These are phyloP conservation scores for Nomada flava DNA, from an alignment of 2,888 invertebrate species.

Conservation along the genomic window DNA sequence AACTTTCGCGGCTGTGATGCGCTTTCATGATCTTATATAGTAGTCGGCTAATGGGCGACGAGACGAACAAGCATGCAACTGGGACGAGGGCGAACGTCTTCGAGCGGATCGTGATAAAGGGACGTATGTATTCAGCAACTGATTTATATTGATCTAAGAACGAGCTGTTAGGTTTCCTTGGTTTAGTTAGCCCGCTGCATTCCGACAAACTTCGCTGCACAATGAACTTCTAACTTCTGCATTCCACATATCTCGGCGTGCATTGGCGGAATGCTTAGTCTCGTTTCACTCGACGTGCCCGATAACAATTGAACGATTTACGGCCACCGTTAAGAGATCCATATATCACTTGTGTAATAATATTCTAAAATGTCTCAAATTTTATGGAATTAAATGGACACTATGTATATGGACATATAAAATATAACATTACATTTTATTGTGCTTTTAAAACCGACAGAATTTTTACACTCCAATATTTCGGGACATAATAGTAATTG, in stretches of 20 bases:
- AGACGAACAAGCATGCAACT: constrained; percentile 52
- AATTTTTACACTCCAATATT: too few species aligned
- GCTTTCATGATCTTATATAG: constrained; percentile 72
- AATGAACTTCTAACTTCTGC: neutral
- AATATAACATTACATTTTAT: too few species aligned
- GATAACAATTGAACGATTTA: constrained; percentile 43
- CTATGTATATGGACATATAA: too few species aligned
- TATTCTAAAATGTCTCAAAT: too few species aligned
- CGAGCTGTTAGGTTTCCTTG: neutral
- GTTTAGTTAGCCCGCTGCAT: constrained; percentile 29
- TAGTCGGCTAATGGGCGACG: constrained; percentile 61
- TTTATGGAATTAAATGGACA: too few species aligned
- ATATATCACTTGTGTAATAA: too few species aligned
- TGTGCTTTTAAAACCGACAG: too few species aligned
- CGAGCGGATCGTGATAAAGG: constrained; percentile 21
- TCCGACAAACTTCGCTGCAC: constrained; percentile 39
- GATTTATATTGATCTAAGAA: constrained; percentile 45
- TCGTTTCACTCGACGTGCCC: neutral
- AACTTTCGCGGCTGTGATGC: constrained; percentile 64
- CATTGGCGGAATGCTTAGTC: constrained; percentile 31
- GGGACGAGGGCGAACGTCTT: constrained; percentile 34
- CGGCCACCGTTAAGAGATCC: neutral
- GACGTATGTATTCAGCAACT: constrained; percentile 28
- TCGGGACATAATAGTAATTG: too few species aligned
- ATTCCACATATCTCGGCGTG: neutral